Base-by-base conservation (phyloP, 2,113 vertebrate species). In the Varanus salvator region DNA sequence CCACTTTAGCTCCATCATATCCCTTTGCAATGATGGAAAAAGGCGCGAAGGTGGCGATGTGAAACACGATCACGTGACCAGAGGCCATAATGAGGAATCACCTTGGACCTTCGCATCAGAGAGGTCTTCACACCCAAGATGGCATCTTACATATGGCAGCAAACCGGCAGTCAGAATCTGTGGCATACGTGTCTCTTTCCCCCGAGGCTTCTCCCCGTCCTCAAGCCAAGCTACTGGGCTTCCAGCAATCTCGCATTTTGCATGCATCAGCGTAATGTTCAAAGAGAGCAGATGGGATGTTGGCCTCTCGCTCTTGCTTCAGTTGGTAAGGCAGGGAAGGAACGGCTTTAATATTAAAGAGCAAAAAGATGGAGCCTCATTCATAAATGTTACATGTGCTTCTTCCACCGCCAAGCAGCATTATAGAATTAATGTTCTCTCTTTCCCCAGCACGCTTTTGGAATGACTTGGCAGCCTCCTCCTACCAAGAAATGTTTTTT, bases 81-180 rank as follows among this genome's bases (percentile, higher is more conserved):
- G 4, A 95, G 89, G 84, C 71, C 44, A 82, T 92, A 92, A 91
- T 71, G 23, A 69, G 87, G 90, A 75, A 76, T 93, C 93, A 91
- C 87, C 80, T 34, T 80, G 89, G 76, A 23, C 87, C 93, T 93
- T 44, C 3, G 82, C 88, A 69, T 93, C 92, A 89, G 88, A 86
- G 92, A 91, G 93, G 93, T 93, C 91, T 85, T 89, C 89, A 85
- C 85, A 78, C 85, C 89, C 89, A 96, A 97, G 95, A 97, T 94
- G 96, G 95, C 85, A 72, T 93, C 96, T 96, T 96, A 95, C 90
- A 87, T 86, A 71, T 34, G 92, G 89, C 52, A 29, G 89, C 94
- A 90, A 96, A 97, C 95, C 48, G 66, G 75, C 64, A 81, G 86
- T 93, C 90, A 72, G 91, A 94, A 84, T 54, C 7, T 54, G 87